phyloP scores from a whole-genome alignment of 1,140 invertebrate species.

The Xylocopa sonorina region DNA sequence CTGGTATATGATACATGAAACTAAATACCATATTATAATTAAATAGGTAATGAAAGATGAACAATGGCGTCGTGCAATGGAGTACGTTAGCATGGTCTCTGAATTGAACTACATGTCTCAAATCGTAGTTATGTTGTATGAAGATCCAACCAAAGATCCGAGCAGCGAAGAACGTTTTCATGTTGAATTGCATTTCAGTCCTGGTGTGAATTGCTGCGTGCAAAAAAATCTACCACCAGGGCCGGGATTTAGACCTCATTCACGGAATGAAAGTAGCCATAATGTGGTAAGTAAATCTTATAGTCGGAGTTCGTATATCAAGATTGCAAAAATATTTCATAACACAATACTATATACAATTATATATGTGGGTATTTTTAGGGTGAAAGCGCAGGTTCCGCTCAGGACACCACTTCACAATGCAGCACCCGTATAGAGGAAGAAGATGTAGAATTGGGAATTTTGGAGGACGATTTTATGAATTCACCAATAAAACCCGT shows the following conservation, averaged over 20 bases:
- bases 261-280: slow-evolving; percentile 87
- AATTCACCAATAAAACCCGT: slow-evolving; percentile 65
- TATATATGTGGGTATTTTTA: slow-evolving; percentile 29
- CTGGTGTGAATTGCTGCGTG: slow-evolving; percentile 97
- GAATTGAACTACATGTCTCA: slow-evolving; percentile 99
- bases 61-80: slow-evolving; percentile 99
- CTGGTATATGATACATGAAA: background rate
- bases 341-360: background rate
- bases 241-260: slow-evolving; percentile 96
- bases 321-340: background rate
- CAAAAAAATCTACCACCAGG: slow-evolving; percentile 96
- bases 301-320: background rate
- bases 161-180: slow-evolving; percentile 96
- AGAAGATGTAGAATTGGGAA: slow-evolving; percentile 77
- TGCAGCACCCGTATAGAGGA: slow-evolving; percentile 87
- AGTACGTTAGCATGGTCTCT: slow-evolving; percentile 98
- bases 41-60: slow-evolving; percentile 92
- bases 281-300: slow-evolving; percentile 73
- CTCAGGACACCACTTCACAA: slow-evolving; percentile 76
- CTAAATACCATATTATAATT: background rate
- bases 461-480: slow-evolving; percentile 72
- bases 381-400: slow-evolving; percentile 74
- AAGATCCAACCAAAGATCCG: slow-evolving; percentile 98
- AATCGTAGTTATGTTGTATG: slow-evolving; percentile 99
- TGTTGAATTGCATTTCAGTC: slow-evolving; percentile 98